These are phyloP conservation scores for Grallaria varia DNA, from an alignment of 2,113 vertebrate genomes.

Conservation along the genomic window DNA sequence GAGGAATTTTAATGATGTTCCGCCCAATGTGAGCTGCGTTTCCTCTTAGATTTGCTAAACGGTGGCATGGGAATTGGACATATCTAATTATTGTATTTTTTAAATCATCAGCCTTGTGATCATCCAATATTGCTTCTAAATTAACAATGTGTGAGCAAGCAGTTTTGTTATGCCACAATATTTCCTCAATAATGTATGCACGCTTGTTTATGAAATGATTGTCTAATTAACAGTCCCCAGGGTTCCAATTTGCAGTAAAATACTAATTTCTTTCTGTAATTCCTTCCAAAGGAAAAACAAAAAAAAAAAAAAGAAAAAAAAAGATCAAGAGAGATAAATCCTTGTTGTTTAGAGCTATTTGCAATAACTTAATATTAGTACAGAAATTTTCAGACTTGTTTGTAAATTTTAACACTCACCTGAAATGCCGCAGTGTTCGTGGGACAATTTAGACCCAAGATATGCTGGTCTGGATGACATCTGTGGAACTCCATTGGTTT, in stretches of 20 bases:
- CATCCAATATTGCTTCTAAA: not conserved
- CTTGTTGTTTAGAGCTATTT: not conserved
- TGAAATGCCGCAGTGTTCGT: not conserved
- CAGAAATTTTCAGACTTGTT: not conserved
- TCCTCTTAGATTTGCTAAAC: not conserved
- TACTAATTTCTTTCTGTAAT: not conserved
- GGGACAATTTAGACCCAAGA: not conserved
- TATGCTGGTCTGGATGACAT: not conserved
- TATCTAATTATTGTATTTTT: not conserved
- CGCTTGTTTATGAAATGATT: not conserved
- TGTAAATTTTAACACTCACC: not conserved
- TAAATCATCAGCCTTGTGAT: not conserved
- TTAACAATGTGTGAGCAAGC: not conserved
- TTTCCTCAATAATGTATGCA: not conserved
- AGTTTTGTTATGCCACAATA: not conserved
- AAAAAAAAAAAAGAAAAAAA: too few species aligned
- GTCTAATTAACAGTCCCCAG: not conserved
- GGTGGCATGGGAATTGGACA: not conserved
- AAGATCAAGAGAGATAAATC: not conserved
- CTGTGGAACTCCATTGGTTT: not conserved
- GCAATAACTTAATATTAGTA: not conserved
- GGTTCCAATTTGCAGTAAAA: not conserved
- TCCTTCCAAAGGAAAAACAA: not conserved
- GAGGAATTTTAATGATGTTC: conserved; percentile 18
- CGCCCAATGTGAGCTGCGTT: not conserved